Conservation (phyloP, 2,888 invertebrate species). For the Chymomyza caudatula region DNA sequence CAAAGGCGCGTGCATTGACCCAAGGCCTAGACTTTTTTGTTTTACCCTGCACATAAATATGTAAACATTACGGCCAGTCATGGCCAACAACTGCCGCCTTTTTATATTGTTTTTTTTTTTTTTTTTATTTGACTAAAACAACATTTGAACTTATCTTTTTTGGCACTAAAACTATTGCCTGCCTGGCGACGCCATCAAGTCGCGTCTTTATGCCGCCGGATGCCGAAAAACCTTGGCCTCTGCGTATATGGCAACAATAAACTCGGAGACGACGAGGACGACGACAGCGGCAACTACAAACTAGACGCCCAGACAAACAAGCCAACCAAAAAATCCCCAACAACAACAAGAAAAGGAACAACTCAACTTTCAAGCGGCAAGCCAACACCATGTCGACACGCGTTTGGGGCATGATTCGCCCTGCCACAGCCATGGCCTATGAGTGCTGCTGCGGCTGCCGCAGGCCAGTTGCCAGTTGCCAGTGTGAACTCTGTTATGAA, state of each 20-base stretch:
- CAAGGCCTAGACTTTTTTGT: neutral
- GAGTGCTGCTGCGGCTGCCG: neutral
- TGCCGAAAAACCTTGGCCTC: conserved; percentile 65
- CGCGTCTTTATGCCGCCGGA: conserved; percentile 69
- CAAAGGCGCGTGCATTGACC: neutral
- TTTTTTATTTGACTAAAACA: neutral
- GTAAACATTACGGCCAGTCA: neutral
- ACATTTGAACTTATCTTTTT: conserved; percentile 17
- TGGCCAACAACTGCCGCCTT: neutral
- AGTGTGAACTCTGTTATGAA: neutral
- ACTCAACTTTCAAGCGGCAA: conserved; percentile 10
- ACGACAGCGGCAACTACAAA: conserved; percentile 2
- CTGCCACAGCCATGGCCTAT: neutral
- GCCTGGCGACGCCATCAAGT: conserved; percentile 60
- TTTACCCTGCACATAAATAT: neutral
- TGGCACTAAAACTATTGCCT: conserved; percentile 20
- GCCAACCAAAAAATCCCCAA: conserved; percentile 6
- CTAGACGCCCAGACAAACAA: conserved; percentile 27
- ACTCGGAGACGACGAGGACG: conserved; percentile 18
- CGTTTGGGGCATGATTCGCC: neutral
- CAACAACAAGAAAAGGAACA: neutral
- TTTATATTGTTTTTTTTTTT: neutral
- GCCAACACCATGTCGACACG: conserved; percentile 1
- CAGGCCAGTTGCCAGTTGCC: neutral
- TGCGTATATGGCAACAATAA: conserved; percentile 37